Evolutionary conservation across 2,113 vertebrate genomes (phyloP).

Genomic region (Callaeas wilsoni): DNA sequence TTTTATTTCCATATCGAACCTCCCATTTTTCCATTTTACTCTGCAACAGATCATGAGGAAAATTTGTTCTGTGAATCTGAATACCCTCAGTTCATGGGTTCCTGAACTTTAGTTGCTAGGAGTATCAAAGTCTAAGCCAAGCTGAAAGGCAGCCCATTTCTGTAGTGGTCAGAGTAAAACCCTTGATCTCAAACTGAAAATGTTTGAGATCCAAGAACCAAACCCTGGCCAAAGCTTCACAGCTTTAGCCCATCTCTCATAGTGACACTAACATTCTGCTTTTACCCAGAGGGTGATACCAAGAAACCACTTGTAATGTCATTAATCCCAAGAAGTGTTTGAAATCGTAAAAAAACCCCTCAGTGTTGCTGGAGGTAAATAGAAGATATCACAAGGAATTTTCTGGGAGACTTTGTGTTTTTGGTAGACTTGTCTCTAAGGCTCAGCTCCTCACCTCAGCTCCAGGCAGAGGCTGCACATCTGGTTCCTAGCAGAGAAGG

Average conservation of each 20-base stretch:
- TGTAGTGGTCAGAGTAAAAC: neutral
- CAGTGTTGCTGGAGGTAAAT: neutral
- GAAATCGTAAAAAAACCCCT: neutral
- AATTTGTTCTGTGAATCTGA: neutral
- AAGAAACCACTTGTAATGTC: neutral
- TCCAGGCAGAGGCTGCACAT: neutral
- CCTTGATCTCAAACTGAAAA: neutral
- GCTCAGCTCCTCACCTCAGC: neutral
- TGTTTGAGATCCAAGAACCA: neutral
- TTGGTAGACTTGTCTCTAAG: neutral
- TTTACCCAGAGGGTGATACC: neutral
- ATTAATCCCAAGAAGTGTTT: neutral
- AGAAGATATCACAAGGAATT: neutral
- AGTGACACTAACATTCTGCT: neutral
- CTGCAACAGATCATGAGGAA: neutral
- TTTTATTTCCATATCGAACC: neutral
- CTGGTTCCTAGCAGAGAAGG: neutral
- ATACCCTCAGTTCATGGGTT: neutral
- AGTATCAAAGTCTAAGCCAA: neutral
- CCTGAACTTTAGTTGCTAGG: conserved; percentile 15
- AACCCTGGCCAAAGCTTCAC: neutral
- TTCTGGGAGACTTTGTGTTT: neutral
- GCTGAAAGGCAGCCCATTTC: neutral
- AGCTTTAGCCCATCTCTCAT: neutral
- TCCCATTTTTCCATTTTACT: neutral